Percentiles rank a stretch among this genome's conserved stretches.
Evolutionary conservation across 2,113 vertebrate genomes (phyloP).

Genomic region (Pandion haliaetus): DNA sequence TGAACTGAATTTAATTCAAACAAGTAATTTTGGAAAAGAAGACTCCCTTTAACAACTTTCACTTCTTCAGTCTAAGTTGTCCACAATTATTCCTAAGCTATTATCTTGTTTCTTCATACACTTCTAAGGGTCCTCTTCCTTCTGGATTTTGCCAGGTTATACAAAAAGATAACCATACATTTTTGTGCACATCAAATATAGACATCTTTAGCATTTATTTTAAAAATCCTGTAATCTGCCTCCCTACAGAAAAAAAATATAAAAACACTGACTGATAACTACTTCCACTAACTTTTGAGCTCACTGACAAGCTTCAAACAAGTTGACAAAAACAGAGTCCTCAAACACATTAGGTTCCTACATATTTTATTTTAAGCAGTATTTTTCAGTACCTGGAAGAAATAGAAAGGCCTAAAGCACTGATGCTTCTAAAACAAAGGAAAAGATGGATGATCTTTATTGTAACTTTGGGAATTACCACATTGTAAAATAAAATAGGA

Average conservation of each 20-base stretch:
- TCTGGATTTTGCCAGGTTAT: background rate
- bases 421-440: background rate
- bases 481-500: background rate
- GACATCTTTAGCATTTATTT: background rate
- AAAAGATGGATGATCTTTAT: background rate
- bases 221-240: background rate
- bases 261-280: background rate
- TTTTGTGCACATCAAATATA: background rate
- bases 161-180: background rate
- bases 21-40: background rate
- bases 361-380: background rate
- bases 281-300: background rate
- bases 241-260: background rate
- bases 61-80: background rate
- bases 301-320: background rate
- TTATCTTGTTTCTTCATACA: background rate
- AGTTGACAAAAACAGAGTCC: background rate
- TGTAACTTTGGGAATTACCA: background rate
- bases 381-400: background rate
- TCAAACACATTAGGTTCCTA: background rate
- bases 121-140: background rate
- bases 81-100: background rate
- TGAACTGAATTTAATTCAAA: background rate
- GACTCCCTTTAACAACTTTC: background rate
- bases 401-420: background rate